Evolutionary conservation across 53 echinoderm and acorn worm species (phyloP), one percentile per base, ranked within the genome.

Genomic region (Crossaster papposus): DNA sequence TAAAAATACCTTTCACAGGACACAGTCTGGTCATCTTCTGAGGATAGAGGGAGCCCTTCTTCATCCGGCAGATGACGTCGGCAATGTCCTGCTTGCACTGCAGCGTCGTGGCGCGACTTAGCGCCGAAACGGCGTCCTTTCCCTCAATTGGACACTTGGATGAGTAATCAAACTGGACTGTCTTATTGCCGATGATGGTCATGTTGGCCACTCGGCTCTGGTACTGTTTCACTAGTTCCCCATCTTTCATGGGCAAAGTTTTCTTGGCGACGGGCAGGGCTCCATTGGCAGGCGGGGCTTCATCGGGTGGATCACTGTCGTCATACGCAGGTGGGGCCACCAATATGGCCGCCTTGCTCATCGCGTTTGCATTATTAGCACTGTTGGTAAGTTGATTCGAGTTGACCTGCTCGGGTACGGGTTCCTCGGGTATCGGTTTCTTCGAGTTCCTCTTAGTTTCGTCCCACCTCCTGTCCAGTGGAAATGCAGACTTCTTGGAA

Each of bases 61-160:
- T 82, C 80, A 93, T 90, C 58, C 86, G 85, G 82, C 99, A 99
- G 26, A 94, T 92, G 18, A 88, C 91, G 82, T 99, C 96, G 4
- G 96, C 96, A 54, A 99, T 94, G 14, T 92, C 89, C 86, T 99
- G 96, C 82, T 99, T 99, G 86, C 99, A 99, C 51, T 92, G 80
- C 11, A 86, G 44, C 2, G 92, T 89, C 12, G 55, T 80, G 35
- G 99, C 99, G 2, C 99, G 84, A 50, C 90, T 85, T 79, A 99
- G 76, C 28, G 99, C 99, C 50, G 96, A 94, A 62, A 88, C 91
- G 11, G 99, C 94, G 71, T 95, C 95, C 31, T 86, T 80, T 1
- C 90, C 90, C 4, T 89, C 91, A 13, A 96, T 81, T 3, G 88
- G 82, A 83, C 96, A 96, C 88, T 92, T 96, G 78, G 94, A 81